Base-by-base conservation (phyloP, 1,140 invertebrate genomes). In the Tribolium madens region DNA sequence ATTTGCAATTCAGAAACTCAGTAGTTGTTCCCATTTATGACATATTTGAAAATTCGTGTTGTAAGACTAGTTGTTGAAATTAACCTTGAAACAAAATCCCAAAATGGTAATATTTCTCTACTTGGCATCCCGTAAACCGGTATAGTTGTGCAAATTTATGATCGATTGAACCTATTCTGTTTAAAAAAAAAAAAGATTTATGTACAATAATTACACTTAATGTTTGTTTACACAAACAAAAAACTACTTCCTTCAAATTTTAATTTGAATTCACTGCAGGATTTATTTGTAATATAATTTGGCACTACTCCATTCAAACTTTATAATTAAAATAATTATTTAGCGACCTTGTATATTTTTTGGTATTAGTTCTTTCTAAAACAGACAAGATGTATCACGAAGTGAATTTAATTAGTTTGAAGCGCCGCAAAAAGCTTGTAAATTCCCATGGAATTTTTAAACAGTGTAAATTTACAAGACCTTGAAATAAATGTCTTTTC, bases 391-490 rank as follows among this genome's bases (percentile, higher is more conserved):
- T 42, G 36, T 42, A 9, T 42, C 36, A 42, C 36, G 9, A 42
- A 13, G 1, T 50, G 6, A 14, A 50, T 50, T 47, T 47, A n/a
- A n/a, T n/a, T n/a, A n/a, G n/a, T n/a, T n/a, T n/a, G n/a, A n/a
- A n/a, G 26, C 12, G n/a, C n/a, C 48, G 13, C 48, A 50, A 50
- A 50, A 47, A 47, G 10, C 2, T 5, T 47, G 46, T 3, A 47
- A 13, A 50, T 50, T 14, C 12, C 12, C 2, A 47, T 50, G 47
- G 47, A 57, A 52, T 52, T 53, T 53, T 53, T 53, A 52, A 13
- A n/a, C 6, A n/a, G 48, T 14, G 14, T 2, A 57, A 57, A 57
- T 21, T 57, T 1, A 2, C 3, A n/a, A 12, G 52, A 21, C 52
- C 52, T 57, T 57, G 52, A 57, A n/a, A 21, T 3, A 15, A 9